Percentiles rank a stretch among this genome's conserved stretches.
Conservation (phyloP, 2,797 vertebrate species). For the Acomys russatus region DNA sequence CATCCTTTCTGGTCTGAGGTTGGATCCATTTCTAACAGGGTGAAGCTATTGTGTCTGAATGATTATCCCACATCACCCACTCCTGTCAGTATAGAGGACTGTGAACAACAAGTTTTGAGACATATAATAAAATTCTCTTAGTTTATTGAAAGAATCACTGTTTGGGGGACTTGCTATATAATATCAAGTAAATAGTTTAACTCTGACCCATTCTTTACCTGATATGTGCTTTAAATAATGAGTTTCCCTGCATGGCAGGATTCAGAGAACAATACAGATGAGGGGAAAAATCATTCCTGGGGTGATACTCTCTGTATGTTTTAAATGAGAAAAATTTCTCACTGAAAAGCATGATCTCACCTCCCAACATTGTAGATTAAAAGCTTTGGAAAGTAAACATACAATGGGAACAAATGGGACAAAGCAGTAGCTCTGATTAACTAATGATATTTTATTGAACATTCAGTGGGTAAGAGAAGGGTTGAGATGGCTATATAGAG, state of each 20-base stretch:
- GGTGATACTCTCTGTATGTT: too few species aligned
- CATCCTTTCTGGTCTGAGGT: neutral
- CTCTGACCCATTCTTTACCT: neutral
- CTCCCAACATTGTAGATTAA: neutral
- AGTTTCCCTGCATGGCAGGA: neutral
- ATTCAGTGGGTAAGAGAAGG: neutral
- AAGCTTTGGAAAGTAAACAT: neutral
- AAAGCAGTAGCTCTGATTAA: neutral
- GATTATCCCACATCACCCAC: too few species aligned
- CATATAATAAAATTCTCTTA: neutral
- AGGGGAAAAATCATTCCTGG: neutral
- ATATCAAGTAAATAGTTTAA: neutral
- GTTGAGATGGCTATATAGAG: neutral
- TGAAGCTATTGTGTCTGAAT: neutral
- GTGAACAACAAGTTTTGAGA: neutral
- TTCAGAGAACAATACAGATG: neutral
- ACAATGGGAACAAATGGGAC: neutral
- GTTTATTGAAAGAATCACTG: neutral
- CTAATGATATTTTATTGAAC: constrained; percentile 15
- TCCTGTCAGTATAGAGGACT: neutral
- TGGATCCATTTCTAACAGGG: neutral
- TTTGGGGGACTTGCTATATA: neutral
- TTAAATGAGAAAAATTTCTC: neutral
- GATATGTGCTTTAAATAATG: neutral
- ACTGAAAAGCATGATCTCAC: neutral